Percentiles rank a stretch among this genome's conserved stretches.
Evolutionary conservation across 2,113 vertebrate species (phyloP).

Genomic region (Amia ocellicauda): DNA sequence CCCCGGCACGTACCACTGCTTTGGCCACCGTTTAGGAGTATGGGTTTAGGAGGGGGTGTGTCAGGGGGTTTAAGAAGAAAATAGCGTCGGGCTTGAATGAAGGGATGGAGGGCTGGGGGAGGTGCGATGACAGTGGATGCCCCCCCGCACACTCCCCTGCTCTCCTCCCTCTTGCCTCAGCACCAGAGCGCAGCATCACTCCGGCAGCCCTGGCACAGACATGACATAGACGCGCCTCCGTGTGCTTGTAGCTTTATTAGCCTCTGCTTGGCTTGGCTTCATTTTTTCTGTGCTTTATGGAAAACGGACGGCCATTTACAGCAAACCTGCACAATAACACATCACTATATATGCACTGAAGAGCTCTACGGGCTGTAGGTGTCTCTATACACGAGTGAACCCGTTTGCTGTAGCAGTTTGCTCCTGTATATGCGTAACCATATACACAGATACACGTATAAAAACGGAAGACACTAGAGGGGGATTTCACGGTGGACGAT

Average conservation of each 20-base stretch:
- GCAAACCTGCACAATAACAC: neutral
- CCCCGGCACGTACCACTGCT: too few species aligned
- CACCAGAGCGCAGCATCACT: constrained; percentile 25
- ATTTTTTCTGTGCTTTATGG: neutral
- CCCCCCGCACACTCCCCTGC: constrained; percentile 7
- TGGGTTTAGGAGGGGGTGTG: constrained; percentile 18
- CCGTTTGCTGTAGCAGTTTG: too few species aligned
- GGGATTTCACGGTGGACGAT: too few species aligned
- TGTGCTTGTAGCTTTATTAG: too few species aligned
- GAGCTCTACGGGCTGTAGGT: neutral
- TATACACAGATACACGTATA: too few species aligned
- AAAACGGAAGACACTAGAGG: too few species aligned
- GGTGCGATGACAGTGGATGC: constrained; percentile 36
- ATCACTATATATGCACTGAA: neutral
- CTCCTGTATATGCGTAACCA: too few species aligned
- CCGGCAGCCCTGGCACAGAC: constrained; percentile 28
- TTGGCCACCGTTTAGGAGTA: too few species aligned
- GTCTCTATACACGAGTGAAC: neutral
- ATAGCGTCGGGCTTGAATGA: constrained; percentile 38
- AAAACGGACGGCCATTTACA: constrained; percentile 2
- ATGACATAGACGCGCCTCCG: too few species aligned
- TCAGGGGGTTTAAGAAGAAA: constrained; percentile 55
- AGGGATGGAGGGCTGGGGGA: constrained; percentile 31
- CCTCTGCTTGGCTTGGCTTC: neutral
- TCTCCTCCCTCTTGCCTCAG: constrained; percentile 30